Evolutionary conservation across 2,797 vertebrate genomes (phyloP).

Genomic region (Botia kubotai): DNA sequence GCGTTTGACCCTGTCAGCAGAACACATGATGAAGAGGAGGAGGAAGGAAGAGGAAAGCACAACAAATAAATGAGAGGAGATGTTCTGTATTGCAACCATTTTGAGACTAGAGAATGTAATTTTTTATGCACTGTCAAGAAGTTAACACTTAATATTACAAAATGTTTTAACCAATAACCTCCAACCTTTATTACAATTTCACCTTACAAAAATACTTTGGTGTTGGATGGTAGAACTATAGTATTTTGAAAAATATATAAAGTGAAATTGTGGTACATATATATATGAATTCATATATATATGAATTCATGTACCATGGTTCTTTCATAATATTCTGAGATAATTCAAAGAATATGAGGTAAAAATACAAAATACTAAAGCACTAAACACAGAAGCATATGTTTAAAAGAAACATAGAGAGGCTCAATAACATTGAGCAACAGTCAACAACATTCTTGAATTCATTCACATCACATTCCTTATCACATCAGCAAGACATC

Average conservation of each 20-base stretch:
- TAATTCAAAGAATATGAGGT: neutral
- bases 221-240: too few relatives aligned
- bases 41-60: conserved; percentile 62
- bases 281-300: too few relatives aligned
- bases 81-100: neutral
- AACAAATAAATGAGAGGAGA: conserved; percentile 38
- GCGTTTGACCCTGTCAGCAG: conserved; percentile 72
- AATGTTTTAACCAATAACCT: neutral
- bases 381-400: neutral
- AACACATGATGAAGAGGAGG: conserved; percentile 51
- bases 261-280: too few relatives aligned
- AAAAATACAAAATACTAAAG: neutral
- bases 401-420: neutral
- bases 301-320: too few relatives aligned
- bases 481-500: conserved; percentile 36
- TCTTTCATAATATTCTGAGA: too few relatives aligned
- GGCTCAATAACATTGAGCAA: neutral
- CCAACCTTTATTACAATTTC: too few relatives aligned
- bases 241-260: too few relatives aligned
- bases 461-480: conserved; percentile 19
- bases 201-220: too few relatives aligned
- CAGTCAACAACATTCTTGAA: conserved; percentile 33
- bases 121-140: neutral
- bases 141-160: neutral
- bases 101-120: neutral